A percentile compares a stretch with the other conserved stretches of the same genome.
phyloP scores from a whole-genome alignment of 2,888 invertebrate genomes.

The Eupithecia centaureata region DNA sequence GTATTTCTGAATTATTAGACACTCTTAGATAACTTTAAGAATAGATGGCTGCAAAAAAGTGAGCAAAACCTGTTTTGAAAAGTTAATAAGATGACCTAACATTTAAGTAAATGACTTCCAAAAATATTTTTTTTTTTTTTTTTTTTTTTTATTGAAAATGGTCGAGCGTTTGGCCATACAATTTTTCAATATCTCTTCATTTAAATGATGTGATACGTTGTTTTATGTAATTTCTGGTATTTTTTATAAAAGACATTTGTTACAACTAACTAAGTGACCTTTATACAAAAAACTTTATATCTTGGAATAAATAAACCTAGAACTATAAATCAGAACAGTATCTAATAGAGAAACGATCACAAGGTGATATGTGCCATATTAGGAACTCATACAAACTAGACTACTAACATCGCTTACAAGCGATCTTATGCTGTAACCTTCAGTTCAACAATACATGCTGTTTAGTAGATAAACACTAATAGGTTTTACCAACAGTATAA shows the following conservation, averaged over 20 bases:
- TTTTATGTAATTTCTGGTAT: background rate
- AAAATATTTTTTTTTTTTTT: too few relatives aligned
- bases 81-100: slow-evolving; percentile 35
- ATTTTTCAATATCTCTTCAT: too few relatives aligned
- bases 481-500: slow-evolving; percentile 11
- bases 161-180: too few relatives aligned
- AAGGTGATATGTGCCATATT: slow-evolving; percentile 1
- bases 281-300: background rate
- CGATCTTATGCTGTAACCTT: slow-evolving; percentile 9
- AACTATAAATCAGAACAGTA: background rate
- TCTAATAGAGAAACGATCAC: background rate
- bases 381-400: slow-evolving; percentile 1
- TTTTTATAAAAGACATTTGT: background rate
- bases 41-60: slow-evolving; percentile 21
- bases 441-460: slow-evolving; percentile 2
- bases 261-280: background rate
- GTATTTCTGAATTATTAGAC: background rate
- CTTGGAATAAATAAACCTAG: background rate
- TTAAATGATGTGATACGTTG: background rate
- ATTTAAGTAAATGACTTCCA: slow-evolving; percentile 24
- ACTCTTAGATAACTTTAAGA: background rate
- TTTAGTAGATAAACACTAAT: slow-evolving; percentile 15
- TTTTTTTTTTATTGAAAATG: too few relatives aligned
- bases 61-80: slow-evolving; percentile 40
- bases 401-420: background rate